These are phyloP conservation scores for Rhagologus leucostigma DNA, from an alignment of 2,113 vertebrate species.

Conservation along the genomic window DNA sequence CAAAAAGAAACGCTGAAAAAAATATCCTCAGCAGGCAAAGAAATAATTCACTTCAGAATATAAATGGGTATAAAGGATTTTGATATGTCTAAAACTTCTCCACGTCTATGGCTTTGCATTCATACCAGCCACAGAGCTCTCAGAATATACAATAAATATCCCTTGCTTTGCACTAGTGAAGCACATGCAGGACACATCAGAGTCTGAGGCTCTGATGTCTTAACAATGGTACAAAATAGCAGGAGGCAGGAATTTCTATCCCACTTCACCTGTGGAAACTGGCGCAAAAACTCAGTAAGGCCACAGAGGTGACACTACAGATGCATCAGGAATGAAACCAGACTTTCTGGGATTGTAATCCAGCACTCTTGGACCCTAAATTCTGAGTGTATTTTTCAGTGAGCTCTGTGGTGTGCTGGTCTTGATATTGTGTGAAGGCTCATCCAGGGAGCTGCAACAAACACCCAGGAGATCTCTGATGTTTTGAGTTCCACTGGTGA, in stretches of 20 bases:
- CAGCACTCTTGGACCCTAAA: not conserved
- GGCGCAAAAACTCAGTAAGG: not conserved
- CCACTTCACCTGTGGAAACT: not conserved
- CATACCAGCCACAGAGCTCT: not conserved
- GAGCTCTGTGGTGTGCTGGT: not conserved
- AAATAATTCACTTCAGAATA: not conserved
- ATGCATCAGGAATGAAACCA: not conserved
- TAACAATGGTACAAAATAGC: not conserved
- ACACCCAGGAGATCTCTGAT: not conserved
- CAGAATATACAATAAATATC: not conserved
- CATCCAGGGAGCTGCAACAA: not conserved
- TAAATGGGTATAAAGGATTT: not conserved
- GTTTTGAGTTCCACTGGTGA: not conserved
- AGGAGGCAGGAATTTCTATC: not conserved
- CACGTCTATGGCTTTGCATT: not conserved
- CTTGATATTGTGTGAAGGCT: not conserved
- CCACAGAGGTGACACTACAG: not conserved
- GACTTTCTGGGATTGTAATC: not conserved
- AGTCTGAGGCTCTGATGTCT: not conserved
- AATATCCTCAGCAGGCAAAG: not conserved
- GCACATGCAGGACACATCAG: not conserved
- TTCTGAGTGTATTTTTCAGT: not conserved
- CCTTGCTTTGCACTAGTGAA: not conserved
- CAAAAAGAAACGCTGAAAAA: not conserved
- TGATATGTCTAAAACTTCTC: not conserved